These are phyloP conservation scores for Helogale parvula DNA, from an alignment of 2,113 vertebrate species.

Conservation along the genomic window DNA sequence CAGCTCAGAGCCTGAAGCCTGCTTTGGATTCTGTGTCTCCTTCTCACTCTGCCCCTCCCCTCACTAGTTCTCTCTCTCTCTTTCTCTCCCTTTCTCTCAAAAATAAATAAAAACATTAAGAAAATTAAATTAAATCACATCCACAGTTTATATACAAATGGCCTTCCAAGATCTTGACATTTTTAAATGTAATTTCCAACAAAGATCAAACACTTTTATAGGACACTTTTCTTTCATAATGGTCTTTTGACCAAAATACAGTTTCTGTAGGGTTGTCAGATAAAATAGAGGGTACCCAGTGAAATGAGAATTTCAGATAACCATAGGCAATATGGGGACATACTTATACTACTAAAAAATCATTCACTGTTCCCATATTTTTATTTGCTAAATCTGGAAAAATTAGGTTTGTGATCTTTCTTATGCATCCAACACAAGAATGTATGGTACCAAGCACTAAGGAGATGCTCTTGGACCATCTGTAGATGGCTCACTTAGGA, in stretches of 20 bases:
- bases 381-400: not conserved
- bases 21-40: no score
- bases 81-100: no score
- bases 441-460: not conserved
- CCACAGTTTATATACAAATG: not conserved
- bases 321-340: not conserved
- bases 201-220: not conserved
- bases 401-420: not conserved
- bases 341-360: not conserved
- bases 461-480: not conserved
- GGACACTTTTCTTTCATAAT: not conserved
- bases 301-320: not conserved
- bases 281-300: not conserved
- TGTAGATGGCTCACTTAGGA: constrained; percentile 48
- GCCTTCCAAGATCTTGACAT: not conserved
- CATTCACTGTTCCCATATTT: not conserved
- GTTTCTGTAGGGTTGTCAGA: not conserved
- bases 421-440: not conserved
- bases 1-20: no score
- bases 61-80: no score
- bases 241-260: not conserved
- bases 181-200: not conserved
- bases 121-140: no score
- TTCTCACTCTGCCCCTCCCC: no score
- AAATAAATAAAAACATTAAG: no score